These are phyloP conservation scores for Quadroppia sp. DNA, from an alignment of 2,888 invertebrate species.

Conservation along the genomic window DNA sequence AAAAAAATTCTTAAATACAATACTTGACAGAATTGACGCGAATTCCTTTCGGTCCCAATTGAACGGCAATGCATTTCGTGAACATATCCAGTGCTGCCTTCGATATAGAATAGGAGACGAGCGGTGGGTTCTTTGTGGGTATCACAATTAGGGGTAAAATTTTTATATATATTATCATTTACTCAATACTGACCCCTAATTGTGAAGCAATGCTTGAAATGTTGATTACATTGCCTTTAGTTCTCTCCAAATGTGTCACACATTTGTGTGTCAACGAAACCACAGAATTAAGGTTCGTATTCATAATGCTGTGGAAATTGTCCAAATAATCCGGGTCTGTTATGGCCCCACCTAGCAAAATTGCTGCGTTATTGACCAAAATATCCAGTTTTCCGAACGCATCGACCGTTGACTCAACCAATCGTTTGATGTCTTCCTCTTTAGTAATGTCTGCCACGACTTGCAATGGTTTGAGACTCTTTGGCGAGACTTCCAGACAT, in stretches of 20 bases:
- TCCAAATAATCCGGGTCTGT: not conserved
- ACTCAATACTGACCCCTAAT: not conserved
- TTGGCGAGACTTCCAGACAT: not conserved
- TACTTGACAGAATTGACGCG: conserved; percentile 37
- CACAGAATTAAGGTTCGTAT: not conserved
- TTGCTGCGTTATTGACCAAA: conserved; percentile 32
- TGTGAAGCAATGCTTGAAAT: conserved; percentile 1
- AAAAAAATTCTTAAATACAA: not conserved
- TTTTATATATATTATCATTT: not conserved
- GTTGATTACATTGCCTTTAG: conserved; percentile 37
- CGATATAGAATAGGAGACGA: conserved; percentile 23
- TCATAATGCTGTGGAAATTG: not conserved
- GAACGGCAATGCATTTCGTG: conserved; percentile 29
- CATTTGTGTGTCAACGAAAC: not conserved
- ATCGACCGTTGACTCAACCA: conserved; percentile 7
- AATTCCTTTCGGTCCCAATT: conserved; percentile 36
- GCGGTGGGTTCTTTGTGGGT: too few relatives aligned
- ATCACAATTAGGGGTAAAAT: not conserved
- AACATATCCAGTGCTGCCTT: conserved; percentile 28
- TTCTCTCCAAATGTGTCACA: conserved; percentile 26
- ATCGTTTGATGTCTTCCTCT: not conserved
- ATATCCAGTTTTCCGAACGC: conserved; percentile 27
- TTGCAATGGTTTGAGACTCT: not conserved
- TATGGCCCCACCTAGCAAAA: not conserved
- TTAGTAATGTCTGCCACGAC: conserved; percentile 35